Evolutionary conservation across 2,888 invertebrate genomes (phyloP).

Genomic region (Meloe dianella): DNA sequence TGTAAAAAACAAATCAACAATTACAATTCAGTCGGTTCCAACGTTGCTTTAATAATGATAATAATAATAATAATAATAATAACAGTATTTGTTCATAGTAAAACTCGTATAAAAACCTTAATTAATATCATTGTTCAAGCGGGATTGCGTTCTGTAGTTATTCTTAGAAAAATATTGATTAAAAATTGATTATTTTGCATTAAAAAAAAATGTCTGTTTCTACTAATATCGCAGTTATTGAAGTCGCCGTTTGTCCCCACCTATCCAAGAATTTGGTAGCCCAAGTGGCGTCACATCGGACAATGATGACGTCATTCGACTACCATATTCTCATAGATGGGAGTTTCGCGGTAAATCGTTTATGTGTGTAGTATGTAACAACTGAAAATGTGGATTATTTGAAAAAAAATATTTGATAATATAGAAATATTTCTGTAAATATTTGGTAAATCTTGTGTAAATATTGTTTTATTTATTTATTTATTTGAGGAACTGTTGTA

Average conservation of each 20-base stretch:
- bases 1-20: slow-evolving; percentile 35
- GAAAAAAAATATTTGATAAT: too few relatives aligned
- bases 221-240: slow-evolving; percentile 56
- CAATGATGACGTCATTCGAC: background rate
- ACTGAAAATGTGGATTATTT: too few relatives aligned
- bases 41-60: slow-evolving; percentile 34
- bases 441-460: slow-evolving; percentile 59
- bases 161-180: slow-evolving; percentile 49
- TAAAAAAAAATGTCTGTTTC: slow-evolving; percentile 57
- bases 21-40: slow-evolving; percentile 51
- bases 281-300: background rate
- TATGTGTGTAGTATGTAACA: too few relatives aligned
- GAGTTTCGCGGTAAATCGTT: too few relatives aligned
- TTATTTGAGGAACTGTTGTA: slow-evolving; percentile 59
- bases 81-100: slow-evolving; percentile 28
- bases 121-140: slow-evolving; percentile 31
- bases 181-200: slow-evolving; percentile 36
- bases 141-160: slow-evolving; percentile 29
- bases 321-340: background rate
- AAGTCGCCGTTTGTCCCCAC: background rate
- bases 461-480: slow-evolving; percentile 34
- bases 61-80: slow-evolving; percentile 27
- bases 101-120: slow-evolving; percentile 38
- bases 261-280: background rate
- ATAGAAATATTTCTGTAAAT: slow-evolving; percentile 48